Conservation (phyloP, 2,888 invertebrate genomes). For the Drosophila monieri region DNA sequence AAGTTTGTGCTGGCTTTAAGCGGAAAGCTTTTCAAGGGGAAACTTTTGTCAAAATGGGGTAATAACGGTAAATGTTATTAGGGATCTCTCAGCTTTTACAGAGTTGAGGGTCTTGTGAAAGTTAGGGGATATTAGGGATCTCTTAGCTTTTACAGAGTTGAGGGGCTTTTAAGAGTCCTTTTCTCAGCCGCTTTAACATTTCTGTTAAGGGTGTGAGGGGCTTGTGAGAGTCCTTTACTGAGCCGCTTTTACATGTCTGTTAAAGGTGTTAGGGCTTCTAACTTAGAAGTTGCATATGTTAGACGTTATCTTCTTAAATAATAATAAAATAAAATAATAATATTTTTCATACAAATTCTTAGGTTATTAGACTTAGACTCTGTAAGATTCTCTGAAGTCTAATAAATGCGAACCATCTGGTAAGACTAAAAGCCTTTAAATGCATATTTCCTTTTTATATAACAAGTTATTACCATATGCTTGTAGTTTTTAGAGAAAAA, state of each 20-base stretch:
- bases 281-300: too few relatives aligned
- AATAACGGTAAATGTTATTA: slow-evolving; percentile 25
- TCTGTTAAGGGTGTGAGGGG: background rate
- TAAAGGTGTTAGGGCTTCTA: background rate
- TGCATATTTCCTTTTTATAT: background rate
- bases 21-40: background rate
- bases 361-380: too few relatives aligned
- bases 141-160: background rate
- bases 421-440: background rate
- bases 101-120: too few relatives aligned
- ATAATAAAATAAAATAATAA: background rate
- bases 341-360: too few relatives aligned
- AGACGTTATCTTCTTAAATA: too few relatives aligned
- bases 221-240: too few relatives aligned
- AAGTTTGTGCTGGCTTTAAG: background rate
- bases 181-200: background rate
- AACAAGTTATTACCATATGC: background rate
- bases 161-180: too few relatives aligned
- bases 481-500: background rate
- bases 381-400: too few relatives aligned
- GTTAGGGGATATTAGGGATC: too few relatives aligned
- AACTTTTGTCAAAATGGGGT: slow-evolving; percentile 5
- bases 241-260: background rate
- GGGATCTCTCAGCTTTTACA: background rate
- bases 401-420: background rate